These are phyloP conservation scores for Numenius arquata DNA, from an alignment of 2,113 vertebrate species.

Conservation along the genomic window DNA sequence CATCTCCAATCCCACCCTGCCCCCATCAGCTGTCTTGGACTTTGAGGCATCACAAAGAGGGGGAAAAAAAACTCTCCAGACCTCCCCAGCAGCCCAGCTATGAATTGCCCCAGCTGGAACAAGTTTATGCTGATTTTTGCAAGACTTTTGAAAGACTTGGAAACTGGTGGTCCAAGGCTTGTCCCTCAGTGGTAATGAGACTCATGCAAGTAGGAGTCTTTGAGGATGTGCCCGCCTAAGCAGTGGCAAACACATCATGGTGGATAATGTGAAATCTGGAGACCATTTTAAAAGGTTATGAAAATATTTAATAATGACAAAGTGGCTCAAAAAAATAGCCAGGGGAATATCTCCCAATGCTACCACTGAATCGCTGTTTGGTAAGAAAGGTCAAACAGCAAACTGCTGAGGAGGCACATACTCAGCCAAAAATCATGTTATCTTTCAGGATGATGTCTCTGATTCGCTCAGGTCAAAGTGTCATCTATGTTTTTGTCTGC, in stretches of 20 bases:
- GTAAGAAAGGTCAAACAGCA: neutral
- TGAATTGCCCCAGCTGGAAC: neutral
- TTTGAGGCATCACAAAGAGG: neutral
- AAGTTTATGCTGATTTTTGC: neutral
- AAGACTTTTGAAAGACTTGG: neutral
- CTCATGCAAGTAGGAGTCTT: neutral
- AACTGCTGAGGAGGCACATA: neutral
- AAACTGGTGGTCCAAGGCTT: neutral
- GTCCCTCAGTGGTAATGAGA: neutral
- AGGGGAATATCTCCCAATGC: neutral
- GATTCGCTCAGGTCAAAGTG: neutral
- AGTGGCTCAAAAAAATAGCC: neutral
- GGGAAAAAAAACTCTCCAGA: neutral
- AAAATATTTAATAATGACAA: neutral
- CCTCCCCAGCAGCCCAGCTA: neutral
- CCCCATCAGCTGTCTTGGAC: neutral
- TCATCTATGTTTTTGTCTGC: neutral
- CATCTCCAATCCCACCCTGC: neutral
- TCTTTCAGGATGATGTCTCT: neutral
- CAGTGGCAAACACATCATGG: neutral
- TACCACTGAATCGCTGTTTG: neutral
- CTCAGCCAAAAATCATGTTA: neutral
- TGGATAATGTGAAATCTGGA: neutral
- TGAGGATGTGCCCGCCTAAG: accelerated
- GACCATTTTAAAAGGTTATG: neutral